Conservation (phyloP, 2,888 invertebrate species). For the Archaeoteleia sp. region DNA sequence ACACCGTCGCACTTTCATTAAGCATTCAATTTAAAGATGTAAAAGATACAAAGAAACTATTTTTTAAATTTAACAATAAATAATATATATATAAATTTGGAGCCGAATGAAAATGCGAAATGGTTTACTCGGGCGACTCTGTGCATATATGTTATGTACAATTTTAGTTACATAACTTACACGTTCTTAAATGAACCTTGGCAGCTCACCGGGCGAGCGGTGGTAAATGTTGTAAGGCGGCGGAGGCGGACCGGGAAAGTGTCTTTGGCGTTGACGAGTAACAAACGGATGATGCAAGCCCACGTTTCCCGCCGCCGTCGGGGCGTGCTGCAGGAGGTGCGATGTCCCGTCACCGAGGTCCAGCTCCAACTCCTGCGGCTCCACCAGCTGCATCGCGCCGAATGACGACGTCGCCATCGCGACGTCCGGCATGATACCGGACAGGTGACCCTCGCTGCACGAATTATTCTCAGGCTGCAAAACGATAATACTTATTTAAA, state of each 20-base stretch:
- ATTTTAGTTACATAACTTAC: slow-evolving; percentile 1
- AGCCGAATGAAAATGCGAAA: background rate
- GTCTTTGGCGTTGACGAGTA: slow-evolving; percentile 70
- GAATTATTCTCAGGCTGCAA: slow-evolving; percentile 77
- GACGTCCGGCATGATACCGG: slow-evolving; percentile 93
- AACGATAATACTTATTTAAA: background rate
- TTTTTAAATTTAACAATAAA: slow-evolving; percentile 12
- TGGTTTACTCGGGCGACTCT: too few relatives aligned
- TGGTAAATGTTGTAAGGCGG: slow-evolving; percentile 71
- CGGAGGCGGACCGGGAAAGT: slow-evolving; percentile 67
- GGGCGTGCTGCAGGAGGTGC: slow-evolving; percentile 76
- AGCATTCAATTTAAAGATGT: too few relatives aligned
- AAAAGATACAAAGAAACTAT: too few relatives aligned
- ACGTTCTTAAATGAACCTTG: slow-evolving; percentile 69
- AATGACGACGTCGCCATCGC: slow-evolving; percentile 91
- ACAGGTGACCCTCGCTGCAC: slow-evolving; percentile 82
- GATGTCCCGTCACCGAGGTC: slow-evolving; percentile 91
- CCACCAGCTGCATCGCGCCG: slow-evolving; percentile 81
- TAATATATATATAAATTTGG: slow-evolving; percentile 4
- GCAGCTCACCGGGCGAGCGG: slow-evolving; percentile 70
- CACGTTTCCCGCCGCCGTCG: slow-evolving; percentile 64
- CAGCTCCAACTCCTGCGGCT: slow-evolving; percentile 82
- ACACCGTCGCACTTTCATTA: too few relatives aligned
- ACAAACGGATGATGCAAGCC: slow-evolving; percentile 67
- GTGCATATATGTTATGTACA: slow-evolving; percentile 23